Conservation (phyloP, 2,888 invertebrate genomes). For the Taenaris catops region DNA sequence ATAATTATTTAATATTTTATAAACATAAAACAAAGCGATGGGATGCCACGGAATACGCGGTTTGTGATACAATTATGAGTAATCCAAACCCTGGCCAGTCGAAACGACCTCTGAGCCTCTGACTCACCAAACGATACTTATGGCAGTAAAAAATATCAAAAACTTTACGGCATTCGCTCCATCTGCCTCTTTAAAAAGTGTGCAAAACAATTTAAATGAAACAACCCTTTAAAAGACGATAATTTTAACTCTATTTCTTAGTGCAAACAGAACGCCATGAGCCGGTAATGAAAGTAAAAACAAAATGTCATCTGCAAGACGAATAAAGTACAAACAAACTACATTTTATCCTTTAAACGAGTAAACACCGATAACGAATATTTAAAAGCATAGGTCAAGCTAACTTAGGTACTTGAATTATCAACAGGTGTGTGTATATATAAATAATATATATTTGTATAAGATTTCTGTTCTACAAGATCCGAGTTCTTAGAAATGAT, state of each 20-base stretch:
- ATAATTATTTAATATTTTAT: too few species aligned
- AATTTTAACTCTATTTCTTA: too few species aligned
- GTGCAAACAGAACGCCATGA: too few species aligned
- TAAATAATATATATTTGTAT: slow-evolving; percentile 6
- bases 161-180: slow-evolving; percentile 11
- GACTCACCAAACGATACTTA: slow-evolving; percentile 24
- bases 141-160: slow-evolving; percentile 23
- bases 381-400: slow-evolving; percentile 6
- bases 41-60: slow-evolving; percentile 13
- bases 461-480: slow-evolving; percentile 11
- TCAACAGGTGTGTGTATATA: slow-evolving; percentile 14
- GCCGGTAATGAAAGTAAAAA: too few species aligned
- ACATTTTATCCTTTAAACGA: too few species aligned
- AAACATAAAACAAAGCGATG: slow-evolving; percentile 18
- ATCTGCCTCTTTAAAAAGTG: slow-evolving; percentile 6
- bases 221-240: too few species aligned
- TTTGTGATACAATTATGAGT: slow-evolving; percentile 34
- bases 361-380: slow-evolving; percentile 1
- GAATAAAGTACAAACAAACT: too few species aligned
- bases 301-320: too few species aligned
- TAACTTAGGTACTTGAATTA: slow-evolving; percentile 3
- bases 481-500: slow-evolving; percentile 21
- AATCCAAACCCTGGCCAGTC: slow-evolving; percentile 32
- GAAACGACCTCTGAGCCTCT: slow-evolving; percentile 26
- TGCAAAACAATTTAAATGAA: slow-evolving; percentile 3